Evolutionary conservation across 2,113 vertebrate species (phyloP).

Genomic region (Mirza zaza): DNA sequence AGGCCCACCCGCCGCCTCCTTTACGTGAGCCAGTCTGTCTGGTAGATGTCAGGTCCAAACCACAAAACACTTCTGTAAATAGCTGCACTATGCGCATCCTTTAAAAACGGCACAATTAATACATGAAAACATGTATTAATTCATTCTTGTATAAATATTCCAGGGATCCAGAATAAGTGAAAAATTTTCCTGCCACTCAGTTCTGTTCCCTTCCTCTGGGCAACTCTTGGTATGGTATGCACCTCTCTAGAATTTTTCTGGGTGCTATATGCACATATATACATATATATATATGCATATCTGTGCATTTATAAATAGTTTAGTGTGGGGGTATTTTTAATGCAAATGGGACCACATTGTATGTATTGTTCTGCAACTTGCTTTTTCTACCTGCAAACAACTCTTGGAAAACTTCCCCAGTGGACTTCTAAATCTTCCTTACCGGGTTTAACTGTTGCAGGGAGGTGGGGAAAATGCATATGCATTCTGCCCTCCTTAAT

Average conservation of each 20-base stretch:
- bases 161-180: neutral
- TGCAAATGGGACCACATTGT: neutral
- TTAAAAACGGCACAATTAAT: neutral
- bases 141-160: neutral
- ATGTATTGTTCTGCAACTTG: neutral
- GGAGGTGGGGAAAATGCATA: neutral
- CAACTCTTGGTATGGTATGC: neutral
- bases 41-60: neutral
- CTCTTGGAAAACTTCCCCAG: constrained; percentile 9
- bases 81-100: neutral
- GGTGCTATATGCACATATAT: neutral
- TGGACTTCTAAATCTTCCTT: constrained; percentile 1
- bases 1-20: rapidly evolving
- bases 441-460: neutral
- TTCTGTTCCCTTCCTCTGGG: neutral
- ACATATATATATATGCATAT: neutral
- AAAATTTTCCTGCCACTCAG: neutral
- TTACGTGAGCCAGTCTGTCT: neutral
- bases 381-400: neutral
- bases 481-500: neutral
- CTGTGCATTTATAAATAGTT: neutral
- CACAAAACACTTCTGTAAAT: neutral
- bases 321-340: neutral
- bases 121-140: neutral
- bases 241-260: neutral